These are phyloP conservation scores for Dicyrtomina minuta DNA, from an alignment of 2,888 invertebrate species.

Conservation along the genomic window DNA sequence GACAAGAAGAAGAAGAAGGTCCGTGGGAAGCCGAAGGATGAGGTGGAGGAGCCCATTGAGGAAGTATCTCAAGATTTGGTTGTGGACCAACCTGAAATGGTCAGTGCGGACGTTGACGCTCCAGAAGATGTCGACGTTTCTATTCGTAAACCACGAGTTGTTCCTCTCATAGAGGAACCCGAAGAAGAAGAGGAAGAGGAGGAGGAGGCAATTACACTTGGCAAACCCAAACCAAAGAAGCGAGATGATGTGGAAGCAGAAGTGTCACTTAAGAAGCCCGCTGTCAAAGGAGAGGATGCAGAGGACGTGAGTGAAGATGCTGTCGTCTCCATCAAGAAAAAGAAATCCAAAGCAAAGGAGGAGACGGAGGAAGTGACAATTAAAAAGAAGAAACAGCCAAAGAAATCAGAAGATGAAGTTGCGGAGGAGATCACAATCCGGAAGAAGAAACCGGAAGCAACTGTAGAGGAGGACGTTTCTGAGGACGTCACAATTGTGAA, in stretches of 20 bases:
- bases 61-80: constrained; percentile 6
- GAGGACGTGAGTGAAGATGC: constrained; percentile 20
- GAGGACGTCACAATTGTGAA: constrained; percentile 41
- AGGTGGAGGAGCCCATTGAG: not conserved
- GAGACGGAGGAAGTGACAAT: constrained; percentile 44
- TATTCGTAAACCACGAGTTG: constrained; percentile 1
- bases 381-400: constrained; percentile 26
- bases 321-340: constrained; percentile 34
- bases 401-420: constrained; percentile 5
- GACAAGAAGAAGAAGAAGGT: constrained; percentile 28
- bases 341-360: constrained; percentile 47
- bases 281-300: not conserved
- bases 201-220: constrained; percentile 24
- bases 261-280: not conserved
- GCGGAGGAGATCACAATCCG: constrained; percentile 22
- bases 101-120: constrained; percentile 1
- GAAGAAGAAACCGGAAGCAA: constrained; percentile 51
- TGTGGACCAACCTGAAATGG: constrained; percentile 7
- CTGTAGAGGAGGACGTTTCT: constrained; percentile 43
- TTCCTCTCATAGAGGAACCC: constrained; percentile 21
- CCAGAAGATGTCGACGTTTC: constrained; percentile 15
- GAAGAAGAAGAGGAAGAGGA: constrained; percentile 20
- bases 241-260: constrained; percentile 5
- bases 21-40: constrained; percentile 16
- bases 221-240: constrained; percentile 14